Evolutionary conservation across 2,797 vertebrate species (phyloP), one percentile per base, ranked within the genome.

Genomic region (Sebastes vulpes): DNA sequence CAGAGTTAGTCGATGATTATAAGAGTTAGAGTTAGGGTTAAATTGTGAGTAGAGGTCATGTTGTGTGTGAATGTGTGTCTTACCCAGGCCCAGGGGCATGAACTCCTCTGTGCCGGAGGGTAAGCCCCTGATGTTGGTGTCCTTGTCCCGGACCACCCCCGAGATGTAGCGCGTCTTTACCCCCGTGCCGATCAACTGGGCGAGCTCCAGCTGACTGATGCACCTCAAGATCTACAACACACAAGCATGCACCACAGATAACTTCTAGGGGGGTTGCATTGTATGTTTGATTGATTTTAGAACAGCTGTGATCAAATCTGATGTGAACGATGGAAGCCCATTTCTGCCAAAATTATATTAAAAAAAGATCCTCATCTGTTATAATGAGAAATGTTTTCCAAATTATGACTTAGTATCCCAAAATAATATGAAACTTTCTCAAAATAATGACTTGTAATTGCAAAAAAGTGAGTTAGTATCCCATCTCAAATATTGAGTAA

Each of bases 111-210:
- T 97, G 4, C 97, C 97, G 5, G 96, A 90, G 0, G 96, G 94
- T 81, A 98, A 96, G 60, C 97, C 95, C 92, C 96, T 98, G 58
- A 97, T 93, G 91, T 95, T 92, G 5, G 96, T 92, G 75, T 99
- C 98, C 77, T 94, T 96, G 77, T 99, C 98, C 59, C 98, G 96
- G 3, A 97, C 97, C 76, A 98, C 97, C 6, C 97, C 97, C 10
- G 98, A 99, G 83, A 99, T 95, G 90, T 98, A 99, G 12, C 98
- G 98, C 0, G 98, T 98, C 93, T 99, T 99, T 58, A 99, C 97
- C 0, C 98, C 98, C 0, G 98, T 99, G 68, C 98, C 98, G 73
- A 99, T 99, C 68, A 99, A 91, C 88, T 99, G 98, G 18, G 98
- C 98, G 7, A 99, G 94, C 77, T 99, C 98, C 94, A 99, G 90